Evolutionary conservation across 64 coral and sea anemone species (phyloP).

Genomic region (Montipora sp.): DNA sequence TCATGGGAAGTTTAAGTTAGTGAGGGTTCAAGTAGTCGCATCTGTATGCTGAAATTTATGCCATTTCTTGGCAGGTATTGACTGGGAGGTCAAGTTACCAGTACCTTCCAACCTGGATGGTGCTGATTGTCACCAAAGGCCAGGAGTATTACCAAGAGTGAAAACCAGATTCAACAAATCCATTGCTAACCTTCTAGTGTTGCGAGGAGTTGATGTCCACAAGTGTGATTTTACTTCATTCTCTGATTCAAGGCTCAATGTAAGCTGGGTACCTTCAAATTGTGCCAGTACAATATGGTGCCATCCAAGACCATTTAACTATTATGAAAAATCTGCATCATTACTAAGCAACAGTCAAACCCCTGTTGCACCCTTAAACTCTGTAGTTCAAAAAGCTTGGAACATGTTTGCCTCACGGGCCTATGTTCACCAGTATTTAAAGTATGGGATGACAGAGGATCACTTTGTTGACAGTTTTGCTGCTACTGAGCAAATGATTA

Average conservation of each 20-base stretch:
- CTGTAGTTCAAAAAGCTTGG: slow-evolving; percentile 95
- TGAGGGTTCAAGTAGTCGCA: too few relatives aligned
- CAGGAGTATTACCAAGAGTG: slow-evolving; percentile 50
- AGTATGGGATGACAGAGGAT: slow-evolving; percentile 95
- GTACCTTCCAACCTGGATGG: slow-evolving; percentile 49
- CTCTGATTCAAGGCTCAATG: slow-evolving; percentile 77
- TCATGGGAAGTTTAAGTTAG: too few relatives aligned
- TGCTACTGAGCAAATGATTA: slow-evolving; percentile 90
- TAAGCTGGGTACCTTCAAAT: slow-evolving; percentile 72
- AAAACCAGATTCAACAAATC: slow-evolving; percentile 86
- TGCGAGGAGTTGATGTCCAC: slow-evolving; percentile 90
- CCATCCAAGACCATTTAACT: slow-evolving; percentile 89
- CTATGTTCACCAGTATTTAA: slow-evolving; percentile 98
- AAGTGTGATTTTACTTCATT: slow-evolving; percentile 76
- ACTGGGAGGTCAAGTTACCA: slow-evolving; percentile 94
- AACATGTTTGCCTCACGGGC: slow-evolving; percentile 97
- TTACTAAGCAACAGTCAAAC: slow-evolving; percentile 97
- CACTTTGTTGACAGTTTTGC: slow-evolving; percentile 99
- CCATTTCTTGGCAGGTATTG: slow-evolving; percentile 69
- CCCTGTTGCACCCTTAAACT: slow-evolving; percentile 84
- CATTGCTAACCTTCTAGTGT: slow-evolving; percentile 79
- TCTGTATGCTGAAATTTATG: background rate
- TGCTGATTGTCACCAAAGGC: slow-evolving; percentile 21
- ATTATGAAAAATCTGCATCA: slow-evolving; percentile 90
- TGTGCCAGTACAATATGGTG: slow-evolving; percentile 59